Evolutionary conservation across 2,113 vertebrate species (phyloP).

Genomic region (Danionella cerebrum): DNA sequence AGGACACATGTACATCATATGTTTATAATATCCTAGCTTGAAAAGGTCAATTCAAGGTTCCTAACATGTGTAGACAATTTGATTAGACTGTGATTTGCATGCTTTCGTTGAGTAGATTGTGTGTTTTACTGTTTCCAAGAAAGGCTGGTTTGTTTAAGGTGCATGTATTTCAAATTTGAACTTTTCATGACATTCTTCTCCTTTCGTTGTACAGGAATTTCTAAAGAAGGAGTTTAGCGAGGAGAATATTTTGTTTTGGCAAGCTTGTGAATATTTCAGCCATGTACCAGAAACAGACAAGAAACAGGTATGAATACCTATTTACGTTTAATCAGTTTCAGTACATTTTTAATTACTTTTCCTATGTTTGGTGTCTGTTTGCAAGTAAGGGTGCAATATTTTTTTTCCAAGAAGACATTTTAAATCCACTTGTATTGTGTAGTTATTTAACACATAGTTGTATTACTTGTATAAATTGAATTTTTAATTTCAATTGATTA

Average conservation of each 20-base stretch:
- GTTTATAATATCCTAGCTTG: neutral
- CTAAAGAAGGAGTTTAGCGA: slow-evolving; percentile 98
- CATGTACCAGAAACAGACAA: slow-evolving; percentile 90
- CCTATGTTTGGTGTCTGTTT: too few relatives aligned
- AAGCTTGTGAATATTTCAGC: slow-evolving; percentile 91
- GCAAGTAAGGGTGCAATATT: too few relatives aligned
- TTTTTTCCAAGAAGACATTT: too few relatives aligned
- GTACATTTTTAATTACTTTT: too few relatives aligned
- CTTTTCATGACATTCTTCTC: neutral
- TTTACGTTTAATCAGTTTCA: neutral
- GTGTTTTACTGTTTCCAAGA: neutral
- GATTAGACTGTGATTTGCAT: neutral
- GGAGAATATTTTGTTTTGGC: slow-evolving; percentile 99
- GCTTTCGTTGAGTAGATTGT: too few relatives aligned
- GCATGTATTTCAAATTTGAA: neutral
- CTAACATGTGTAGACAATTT: neutral
- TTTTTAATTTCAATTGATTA: too few relatives aligned
- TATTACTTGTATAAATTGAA: too few relatives aligned
- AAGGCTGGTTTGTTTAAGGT: neutral
- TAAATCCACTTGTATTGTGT: too few relatives aligned
- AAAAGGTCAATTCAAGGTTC: neutral
- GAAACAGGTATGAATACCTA: slow-evolving; percentile 71
- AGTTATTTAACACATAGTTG: too few relatives aligned
- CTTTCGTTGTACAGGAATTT: slow-evolving; percentile 74
- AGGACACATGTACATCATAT: neutral